phyloP scores from a whole-genome alignment of 2,113 vertebrate species.

The Percina caprodes region DNA sequence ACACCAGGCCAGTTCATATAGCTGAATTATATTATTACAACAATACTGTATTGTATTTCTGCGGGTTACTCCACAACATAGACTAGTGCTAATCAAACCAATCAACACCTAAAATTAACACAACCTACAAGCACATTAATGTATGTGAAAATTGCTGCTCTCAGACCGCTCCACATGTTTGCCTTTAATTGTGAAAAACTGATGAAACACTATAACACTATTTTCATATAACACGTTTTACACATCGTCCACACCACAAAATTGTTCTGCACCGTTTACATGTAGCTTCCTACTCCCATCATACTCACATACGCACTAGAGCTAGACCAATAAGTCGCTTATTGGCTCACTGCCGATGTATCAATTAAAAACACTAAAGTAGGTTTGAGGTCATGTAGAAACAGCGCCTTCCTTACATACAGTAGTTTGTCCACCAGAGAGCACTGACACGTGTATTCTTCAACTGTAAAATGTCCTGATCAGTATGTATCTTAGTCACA shows the following conservation, averaged over 20 bases:
- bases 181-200: neutral
- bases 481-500: neutral
- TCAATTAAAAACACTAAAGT: neutral
- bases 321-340: neutral
- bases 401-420: neutral
- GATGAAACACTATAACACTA: neutral
- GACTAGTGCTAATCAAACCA: neutral
- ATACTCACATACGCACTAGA: neutral
- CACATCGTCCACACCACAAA: neutral
- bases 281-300: neutral
- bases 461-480: neutral
- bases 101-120: conserved; percentile 1
- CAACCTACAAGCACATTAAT: neutral
- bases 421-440: neutral
- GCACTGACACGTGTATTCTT: neutral
- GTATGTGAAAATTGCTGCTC: neutral
- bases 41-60: neutral
- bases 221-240: neutral
- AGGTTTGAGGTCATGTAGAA: neutral
- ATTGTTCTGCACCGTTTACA: neutral
- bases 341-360: neutral
- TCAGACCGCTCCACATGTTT: neutral
- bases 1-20: neutral
- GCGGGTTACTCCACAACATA: neutral
- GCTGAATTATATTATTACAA: conserved; percentile 3